phyloP scores from a whole-genome alignment of 64 coral and sea anemone genomes.

The Dendronephthya gigantea region DNA sequence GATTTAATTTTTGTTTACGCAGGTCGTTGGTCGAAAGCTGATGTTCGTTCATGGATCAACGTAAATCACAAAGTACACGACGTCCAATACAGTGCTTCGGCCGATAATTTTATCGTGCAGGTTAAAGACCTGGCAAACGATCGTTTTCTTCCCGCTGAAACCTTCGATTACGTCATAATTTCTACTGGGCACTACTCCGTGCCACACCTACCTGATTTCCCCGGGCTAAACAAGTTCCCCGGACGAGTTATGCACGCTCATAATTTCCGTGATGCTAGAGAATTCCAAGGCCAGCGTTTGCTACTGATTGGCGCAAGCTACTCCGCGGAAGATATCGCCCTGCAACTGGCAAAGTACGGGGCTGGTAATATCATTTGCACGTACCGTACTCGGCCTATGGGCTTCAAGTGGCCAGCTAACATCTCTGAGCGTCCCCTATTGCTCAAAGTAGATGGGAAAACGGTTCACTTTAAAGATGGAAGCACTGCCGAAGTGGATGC shows the following conservation, averaged over 20 bases:
- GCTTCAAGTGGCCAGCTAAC: constrained; percentile 41
- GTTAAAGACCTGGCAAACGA: constrained; percentile 41
- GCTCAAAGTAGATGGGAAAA: constrained; percentile 35
- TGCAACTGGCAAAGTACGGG: constrained; percentile 41
- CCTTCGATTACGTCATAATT: constrained; percentile 48
- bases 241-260: constrained; percentile 43
- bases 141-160: constrained; percentile 17
- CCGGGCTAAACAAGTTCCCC: constrained; percentile 39
- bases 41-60: constrained; percentile 23
- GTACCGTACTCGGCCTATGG: constrained; percentile 27
- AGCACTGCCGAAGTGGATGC: constrained; percentile 25
- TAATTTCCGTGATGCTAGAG: constrained; percentile 22
- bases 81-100: constrained; percentile 35
- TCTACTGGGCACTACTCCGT: constrained; percentile 37
- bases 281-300: constrained; percentile 17
- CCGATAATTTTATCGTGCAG: constrained; percentile 33
- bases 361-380: constrained; percentile 31
- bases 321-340: constrained; percentile 51
- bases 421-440: constrained; percentile 37
- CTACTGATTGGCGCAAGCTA: constrained; percentile 37
- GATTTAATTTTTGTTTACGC: neutral
- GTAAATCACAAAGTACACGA: constrained; percentile 44
- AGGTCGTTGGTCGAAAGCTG: constrained; percentile 46
- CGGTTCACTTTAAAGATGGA: constrained; percentile 45
- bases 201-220: constrained; percentile 32